Base-by-base conservation (phyloP, 2,113 vertebrate genomes). In the Sarotherodon lohbergeri region DNA sequence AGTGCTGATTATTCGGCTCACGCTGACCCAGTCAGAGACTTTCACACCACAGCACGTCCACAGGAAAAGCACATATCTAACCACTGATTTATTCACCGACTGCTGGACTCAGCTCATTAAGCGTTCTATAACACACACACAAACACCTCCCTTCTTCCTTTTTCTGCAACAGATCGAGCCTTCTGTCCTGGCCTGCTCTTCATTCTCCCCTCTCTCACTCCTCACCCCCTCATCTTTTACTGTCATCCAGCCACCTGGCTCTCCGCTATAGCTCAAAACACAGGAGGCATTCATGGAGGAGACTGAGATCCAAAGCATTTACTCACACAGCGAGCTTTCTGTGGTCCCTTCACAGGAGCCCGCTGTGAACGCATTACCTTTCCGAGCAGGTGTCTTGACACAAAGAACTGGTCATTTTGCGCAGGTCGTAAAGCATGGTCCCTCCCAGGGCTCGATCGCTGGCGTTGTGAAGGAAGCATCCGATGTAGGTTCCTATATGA, bases 341-440 rank as follows among this genome's bases (percentile, higher is more conserved):
- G 93, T 95, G 89, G 88, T 34, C 59, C 80, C 88, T 80, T 88
- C 91, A 83, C 81, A 68, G 68, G 84, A 61, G 56, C 87, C 82
- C 2, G 59, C 34, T 14, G 36, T 34, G 17, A 84, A 50, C 12
- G n/a, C 92, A 96, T 96, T 96, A 99, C 98, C 98, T 97, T 96
- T 99, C 98, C 0, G 98, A 98, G 89, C 98, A 99, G 50, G 98
- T 98, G 61, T 98, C 98, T 86, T 99, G 98, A 93, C 98, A 99
- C 93, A 98, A 96, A 81, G 98, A 90, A 56, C 98, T 95, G 3
- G 98, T 99, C 98, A 99, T 99, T 96, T 99, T 99, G 46, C 98
- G 97, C 91, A 98, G 95, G 94, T 99, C 98, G n/a, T 98, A 98
- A 85, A 99, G 98, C 90, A 99, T 96, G 1, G 97, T 97, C 78